These are phyloP conservation scores for Bucco capensis DNA, from an alignment of 2,113 vertebrate genomes.

Conservation along the genomic window DNA sequence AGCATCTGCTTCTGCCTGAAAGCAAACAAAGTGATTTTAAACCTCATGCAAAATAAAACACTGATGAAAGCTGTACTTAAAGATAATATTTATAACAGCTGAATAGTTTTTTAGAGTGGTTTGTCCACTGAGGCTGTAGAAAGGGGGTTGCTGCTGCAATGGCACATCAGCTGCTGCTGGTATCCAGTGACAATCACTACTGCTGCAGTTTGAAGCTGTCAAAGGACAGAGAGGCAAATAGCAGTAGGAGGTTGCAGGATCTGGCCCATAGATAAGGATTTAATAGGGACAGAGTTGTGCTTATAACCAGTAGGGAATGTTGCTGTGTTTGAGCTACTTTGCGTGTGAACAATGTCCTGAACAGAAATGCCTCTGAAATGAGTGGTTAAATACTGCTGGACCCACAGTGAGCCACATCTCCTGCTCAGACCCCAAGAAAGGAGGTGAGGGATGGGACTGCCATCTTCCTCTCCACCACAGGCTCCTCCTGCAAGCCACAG, in stretches of 20 bases:
- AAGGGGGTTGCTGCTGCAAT: not conserved
- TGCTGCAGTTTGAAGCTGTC: not conserved
- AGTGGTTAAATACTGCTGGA: too few species aligned
- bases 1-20: constrained; percentile 51
- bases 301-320: not conserved
- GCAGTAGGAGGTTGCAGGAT: not conserved
- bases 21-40: constrained; percentile 35
- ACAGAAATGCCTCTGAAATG: not conserved
- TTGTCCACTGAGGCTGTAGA: not conserved
- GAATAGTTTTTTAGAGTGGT: constrained; percentile 6
- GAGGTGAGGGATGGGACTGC: not conserved
- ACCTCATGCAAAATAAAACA: constrained; percentile 1
- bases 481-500: not conserved
- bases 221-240: not conserved
- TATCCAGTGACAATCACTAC: not conserved
- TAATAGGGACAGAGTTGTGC: not conserved
- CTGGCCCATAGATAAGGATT: not conserved
- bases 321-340: not conserved
- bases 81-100: not conserved
- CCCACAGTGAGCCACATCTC: not conserved
- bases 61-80: not conserved
- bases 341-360: not conserved
- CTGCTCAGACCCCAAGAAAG: rapidly evolving
- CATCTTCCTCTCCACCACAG: rapidly evolving
- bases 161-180: not conserved